Percentiles rank a stretch among this genome's conserved stretches.
These are phyloP conservation scores for Thalpophila matura DNA, from an alignment of 2,888 invertebrate genomes.

Conservation along the genomic window DNA sequence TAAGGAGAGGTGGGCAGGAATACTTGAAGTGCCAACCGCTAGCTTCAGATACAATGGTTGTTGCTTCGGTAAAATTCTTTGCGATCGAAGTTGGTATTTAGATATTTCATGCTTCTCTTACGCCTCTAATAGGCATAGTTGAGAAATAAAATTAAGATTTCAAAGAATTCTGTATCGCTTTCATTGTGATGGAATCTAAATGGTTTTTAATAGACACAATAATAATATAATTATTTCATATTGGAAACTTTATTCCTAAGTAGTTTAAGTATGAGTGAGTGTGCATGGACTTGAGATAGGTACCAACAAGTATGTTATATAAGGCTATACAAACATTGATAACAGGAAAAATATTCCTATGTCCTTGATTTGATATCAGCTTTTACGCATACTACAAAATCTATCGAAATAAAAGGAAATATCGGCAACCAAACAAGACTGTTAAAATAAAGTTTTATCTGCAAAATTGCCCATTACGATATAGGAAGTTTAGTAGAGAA, in stretches of 20 bases:
- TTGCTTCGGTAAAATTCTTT: constrained; percentile 64
- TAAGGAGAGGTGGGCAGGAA: constrained; percentile 75
- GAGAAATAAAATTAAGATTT: constrained; percentile 25
- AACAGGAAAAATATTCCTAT: constrained; percentile 18
- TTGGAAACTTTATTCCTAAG: too few species aligned
- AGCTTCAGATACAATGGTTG: constrained; percentile 73
- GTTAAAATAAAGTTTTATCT: constrained; percentile 28
- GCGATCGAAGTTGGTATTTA: constrained; percentile 58
- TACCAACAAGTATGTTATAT: neutral
- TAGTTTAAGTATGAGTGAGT: neutral
- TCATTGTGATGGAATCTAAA: constrained; percentile 10
- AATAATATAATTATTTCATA: too few species aligned
- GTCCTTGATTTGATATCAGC: constrained; percentile 8
- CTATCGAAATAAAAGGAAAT: constrained; percentile 16
- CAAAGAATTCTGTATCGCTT: constrained; percentile 20
- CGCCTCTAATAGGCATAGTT: constrained; percentile 25
- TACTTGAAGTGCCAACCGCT: constrained; percentile 76
- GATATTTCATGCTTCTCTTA: constrained; percentile 49
- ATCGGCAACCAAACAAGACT: constrained; percentile 10
- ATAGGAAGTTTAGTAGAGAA: constrained; percentile 14
- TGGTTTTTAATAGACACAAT: neutral
- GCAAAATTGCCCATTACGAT: constrained; percentile 14
- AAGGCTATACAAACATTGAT: constrained; percentile 28
- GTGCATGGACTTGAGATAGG: constrained; percentile 4
- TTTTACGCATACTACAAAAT: constrained; percentile 16